A percentile compares a stretch with the other conserved stretches of the same genome.
phyloP scores from a whole-genome alignment of 2,888 invertebrate genomes.

The Ophraella communa region DNA sequence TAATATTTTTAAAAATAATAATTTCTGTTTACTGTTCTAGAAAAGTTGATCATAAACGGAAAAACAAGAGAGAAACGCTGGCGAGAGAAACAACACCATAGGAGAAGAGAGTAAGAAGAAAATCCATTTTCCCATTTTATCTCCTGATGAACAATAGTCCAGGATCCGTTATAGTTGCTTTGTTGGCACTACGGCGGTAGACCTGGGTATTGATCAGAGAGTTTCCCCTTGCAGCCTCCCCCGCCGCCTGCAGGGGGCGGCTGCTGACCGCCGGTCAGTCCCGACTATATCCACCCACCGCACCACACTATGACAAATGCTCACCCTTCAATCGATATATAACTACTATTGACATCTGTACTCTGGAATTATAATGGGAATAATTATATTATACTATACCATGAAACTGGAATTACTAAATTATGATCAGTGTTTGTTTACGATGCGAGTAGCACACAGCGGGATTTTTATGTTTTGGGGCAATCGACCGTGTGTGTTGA shows the following conservation, averaged over 20 bases:
- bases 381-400: slow-evolving; percentile 48
- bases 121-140: slow-evolving; percentile 61
- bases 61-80: slow-evolving; percentile 38
- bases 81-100: slow-evolving; percentile 25
- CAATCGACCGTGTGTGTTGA: too few species aligned
- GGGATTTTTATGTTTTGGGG: background rate
- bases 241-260: slow-evolving; percentile 42
- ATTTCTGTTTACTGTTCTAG: slow-evolving; percentile 10
- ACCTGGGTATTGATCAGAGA: slow-evolving; percentile 62
- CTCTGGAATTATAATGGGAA: slow-evolving; percentile 48
- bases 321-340: slow-evolving; percentile 59
- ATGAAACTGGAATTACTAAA: slow-evolving; percentile 34
- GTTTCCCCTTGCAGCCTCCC: slow-evolving; percentile 53
- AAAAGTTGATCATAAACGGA: slow-evolving; percentile 45
- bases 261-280: slow-evolving; percentile 56
- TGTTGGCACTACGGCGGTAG: slow-evolving; percentile 62
- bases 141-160: slow-evolving; percentile 62
- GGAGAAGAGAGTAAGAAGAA: slow-evolving; percentile 42
- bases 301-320: slow-evolving; percentile 61
- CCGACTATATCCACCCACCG: slow-evolving; percentile 53
- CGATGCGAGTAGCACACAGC: background rate
- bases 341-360: slow-evolving; percentile 58
- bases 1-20: too few species aligned
- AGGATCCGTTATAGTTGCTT: slow-evolving; percentile 63
- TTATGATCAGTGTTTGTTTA: background rate